Evolutionary conservation across 2,113 vertebrate species (phyloP).

Genomic region (Gnathonemus echidnorhynchus): DNA sequence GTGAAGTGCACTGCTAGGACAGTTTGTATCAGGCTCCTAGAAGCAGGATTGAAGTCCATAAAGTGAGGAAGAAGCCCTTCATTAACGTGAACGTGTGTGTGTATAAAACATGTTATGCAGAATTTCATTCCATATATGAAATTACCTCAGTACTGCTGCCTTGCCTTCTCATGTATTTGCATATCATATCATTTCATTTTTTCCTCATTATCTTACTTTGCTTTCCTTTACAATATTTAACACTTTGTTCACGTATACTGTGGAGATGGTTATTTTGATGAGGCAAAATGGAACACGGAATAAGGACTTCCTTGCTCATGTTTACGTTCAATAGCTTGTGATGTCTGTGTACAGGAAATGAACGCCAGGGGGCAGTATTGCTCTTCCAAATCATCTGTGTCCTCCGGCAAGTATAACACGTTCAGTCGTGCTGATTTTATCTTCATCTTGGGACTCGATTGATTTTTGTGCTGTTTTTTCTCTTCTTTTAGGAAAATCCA

Average conservation of each 20-base stretch:
- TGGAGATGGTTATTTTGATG: background rate
- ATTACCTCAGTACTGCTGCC: background rate
- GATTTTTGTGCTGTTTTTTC: no score
- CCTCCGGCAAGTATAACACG: background rate
- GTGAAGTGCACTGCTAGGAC: no score
- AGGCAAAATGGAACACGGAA: background rate
- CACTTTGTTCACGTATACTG: background rate
- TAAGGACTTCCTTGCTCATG: background rate
- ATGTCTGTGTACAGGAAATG: background rate
- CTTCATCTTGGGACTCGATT: background rate
- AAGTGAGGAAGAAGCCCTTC: no score
- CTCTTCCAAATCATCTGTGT: background rate
- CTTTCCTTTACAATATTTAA: background rate
- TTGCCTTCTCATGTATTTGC: background rate
- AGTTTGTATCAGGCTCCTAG: no score
- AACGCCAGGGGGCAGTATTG: background rate
- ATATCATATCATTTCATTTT: background rate
- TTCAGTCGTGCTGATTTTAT: background rate
- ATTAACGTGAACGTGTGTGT: no score
- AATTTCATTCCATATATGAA: no score
- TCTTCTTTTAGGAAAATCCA: no score
- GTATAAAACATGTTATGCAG: no score
- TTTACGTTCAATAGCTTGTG: background rate
- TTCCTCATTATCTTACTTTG: background rate
- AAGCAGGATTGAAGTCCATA: no score